A percentile compares a stretch with the other conserved stretches of the same genome.
These are phyloP conservation scores for Dryobates pubescens DNA, from an alignment of 2,797 vertebrate species.

Conservation along the genomic window DNA sequence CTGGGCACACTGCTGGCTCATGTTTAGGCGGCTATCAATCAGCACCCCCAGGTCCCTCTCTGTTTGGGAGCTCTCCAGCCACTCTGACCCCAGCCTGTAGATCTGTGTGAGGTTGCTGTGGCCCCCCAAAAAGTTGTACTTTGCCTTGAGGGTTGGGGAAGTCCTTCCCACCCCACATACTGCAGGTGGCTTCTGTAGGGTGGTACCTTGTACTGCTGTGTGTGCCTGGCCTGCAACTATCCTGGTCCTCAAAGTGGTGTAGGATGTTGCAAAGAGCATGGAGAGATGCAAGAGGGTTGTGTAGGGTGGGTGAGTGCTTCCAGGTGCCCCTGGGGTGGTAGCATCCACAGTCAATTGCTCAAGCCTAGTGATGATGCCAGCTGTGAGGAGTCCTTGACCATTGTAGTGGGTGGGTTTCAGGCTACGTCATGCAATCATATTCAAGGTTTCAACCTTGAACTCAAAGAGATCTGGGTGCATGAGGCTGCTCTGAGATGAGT, in stretches of 20 bases:
- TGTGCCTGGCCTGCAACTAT: not conserved
- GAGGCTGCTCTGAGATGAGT: not conserved
- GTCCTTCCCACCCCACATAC: not conserved
- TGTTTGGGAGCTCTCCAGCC: no score
- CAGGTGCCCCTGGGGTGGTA: not conserved
- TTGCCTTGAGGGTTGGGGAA: not conserved
- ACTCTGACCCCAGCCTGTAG: no score
- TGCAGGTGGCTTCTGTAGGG: not conserved
- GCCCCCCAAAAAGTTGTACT: not conserved
- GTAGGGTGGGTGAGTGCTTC: not conserved
- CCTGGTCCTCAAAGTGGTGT: not conserved
- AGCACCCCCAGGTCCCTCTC: no score
- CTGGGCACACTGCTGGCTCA: no score
- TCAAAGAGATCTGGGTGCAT: not conserved
- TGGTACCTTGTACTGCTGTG: not conserved
- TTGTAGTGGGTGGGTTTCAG: not conserved
- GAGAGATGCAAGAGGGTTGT: not conserved
- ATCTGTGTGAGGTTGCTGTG: no score
- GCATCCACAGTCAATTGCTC: not conserved
- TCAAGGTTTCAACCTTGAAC: not conserved
- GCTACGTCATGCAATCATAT: rapidly evolving
- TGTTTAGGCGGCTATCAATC: no score
- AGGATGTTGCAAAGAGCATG: not conserved
- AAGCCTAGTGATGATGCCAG: not conserved
- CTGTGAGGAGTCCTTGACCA: not conserved